Conservation (phyloP, 2,888 invertebrate species). For the Yponomeuta sedellus region DNA sequence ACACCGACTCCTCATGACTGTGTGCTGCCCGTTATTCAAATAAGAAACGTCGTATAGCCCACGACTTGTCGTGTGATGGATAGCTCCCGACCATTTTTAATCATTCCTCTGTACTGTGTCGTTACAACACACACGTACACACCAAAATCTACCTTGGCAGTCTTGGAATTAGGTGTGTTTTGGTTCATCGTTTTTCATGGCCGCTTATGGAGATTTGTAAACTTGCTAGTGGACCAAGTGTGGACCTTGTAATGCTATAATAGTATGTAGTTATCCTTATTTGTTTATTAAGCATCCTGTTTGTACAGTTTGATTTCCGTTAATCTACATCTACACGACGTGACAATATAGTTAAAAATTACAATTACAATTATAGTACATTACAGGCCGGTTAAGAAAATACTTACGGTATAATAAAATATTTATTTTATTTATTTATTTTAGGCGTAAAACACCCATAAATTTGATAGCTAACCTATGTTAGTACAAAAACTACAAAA, state of each 20-base stretch:
- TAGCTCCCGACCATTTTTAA: constrained; percentile 64
- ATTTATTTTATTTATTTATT: no score
- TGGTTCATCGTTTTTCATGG: not conserved
- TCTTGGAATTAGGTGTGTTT: not conserved
- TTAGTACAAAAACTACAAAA: no score
- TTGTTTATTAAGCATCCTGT: not conserved
- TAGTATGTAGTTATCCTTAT: not conserved
- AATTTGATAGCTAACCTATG: no score
- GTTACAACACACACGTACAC: not conserved
- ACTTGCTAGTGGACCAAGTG: not conserved
- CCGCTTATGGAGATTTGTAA: not conserved
- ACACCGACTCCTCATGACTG: not conserved
- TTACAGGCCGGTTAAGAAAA: no score
- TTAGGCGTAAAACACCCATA: no score
- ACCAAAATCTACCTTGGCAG: not conserved
- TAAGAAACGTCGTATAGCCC: constrained; percentile 53
- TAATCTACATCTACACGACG: no score
- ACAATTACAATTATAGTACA: no score
- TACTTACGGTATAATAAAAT: no score
- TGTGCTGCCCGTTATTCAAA: constrained; percentile 52
- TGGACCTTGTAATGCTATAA: not conserved
- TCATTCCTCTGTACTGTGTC: constrained; percentile 37
- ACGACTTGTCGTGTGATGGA: constrained; percentile 66
- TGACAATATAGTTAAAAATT: no score
- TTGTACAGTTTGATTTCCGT: not conserved